Percentiles rank a stretch among this genome's conserved stretches.
phyloP scores from a whole-genome alignment of 2,113 vertebrate species.

The Silurus glanis region DNA sequence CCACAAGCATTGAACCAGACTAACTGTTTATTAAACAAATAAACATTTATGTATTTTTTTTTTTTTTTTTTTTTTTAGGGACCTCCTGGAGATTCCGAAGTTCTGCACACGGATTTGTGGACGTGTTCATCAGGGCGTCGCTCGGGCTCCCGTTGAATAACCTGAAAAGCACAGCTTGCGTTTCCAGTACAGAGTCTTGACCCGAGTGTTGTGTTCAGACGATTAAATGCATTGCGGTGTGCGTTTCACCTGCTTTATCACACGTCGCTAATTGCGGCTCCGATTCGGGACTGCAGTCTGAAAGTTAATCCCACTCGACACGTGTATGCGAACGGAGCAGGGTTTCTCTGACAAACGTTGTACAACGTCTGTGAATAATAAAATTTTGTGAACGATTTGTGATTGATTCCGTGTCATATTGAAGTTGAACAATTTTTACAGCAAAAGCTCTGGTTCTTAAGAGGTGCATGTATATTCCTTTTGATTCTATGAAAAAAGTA shows the following conservation, averaged over 20 bases:
- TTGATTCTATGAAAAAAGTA: no score
- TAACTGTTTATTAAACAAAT: background rate
- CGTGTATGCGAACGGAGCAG: conserved; percentile 42
- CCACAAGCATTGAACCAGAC: background rate
- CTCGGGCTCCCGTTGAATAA: background rate
- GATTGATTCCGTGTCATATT: no score
- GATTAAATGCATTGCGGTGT: conserved; percentile 58
- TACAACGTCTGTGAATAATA: conserved; percentile 1
- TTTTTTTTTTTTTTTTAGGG: background rate
- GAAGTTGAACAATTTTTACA: no score
- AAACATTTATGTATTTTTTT: background rate
- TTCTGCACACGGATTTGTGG: background rate
- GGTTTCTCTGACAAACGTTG: conserved; percentile 27
- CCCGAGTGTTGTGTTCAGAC: conserved; percentile 41
- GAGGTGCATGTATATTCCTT: no score
- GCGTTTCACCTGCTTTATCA: conserved; percentile 60
- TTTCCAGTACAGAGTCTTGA: conserved; percentile 10
- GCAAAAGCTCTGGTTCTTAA: no score
- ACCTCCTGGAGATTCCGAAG: background rate
- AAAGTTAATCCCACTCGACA: conserved; percentile 52
- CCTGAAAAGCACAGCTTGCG: background rate
- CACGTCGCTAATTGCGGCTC: conserved; percentile 53
- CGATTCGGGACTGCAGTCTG: conserved; percentile 48
- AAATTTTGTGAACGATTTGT: background rate
- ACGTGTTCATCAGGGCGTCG: background rate